Percentiles rank a stretch among this genome's conserved stretches.
Evolutionary conservation across 2,888 invertebrate species (phyloP).

Genomic region (Ophioninae sp.): DNA sequence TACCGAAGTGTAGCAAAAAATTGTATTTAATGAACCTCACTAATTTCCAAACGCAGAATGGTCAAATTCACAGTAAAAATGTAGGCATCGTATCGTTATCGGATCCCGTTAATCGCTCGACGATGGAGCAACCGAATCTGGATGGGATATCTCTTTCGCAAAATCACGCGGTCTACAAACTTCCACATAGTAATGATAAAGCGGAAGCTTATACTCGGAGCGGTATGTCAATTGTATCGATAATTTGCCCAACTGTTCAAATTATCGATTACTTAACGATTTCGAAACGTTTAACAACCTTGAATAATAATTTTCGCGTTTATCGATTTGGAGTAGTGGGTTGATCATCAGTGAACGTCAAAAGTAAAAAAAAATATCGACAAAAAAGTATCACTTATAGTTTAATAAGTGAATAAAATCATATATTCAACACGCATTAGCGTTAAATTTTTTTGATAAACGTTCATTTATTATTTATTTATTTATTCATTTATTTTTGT

Average conservation of each 20-base stretch:
- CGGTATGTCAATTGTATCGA: background rate
- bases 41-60: background rate
- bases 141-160: background rate
- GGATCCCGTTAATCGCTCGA: background rate
- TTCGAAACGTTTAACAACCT: background rate
- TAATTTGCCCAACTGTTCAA: background rate
- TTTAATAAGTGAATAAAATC: too few relatives aligned
- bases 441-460: too few relatives aligned
- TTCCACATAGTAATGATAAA: background rate
- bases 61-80: background rate
- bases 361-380: too few relatives aligned
- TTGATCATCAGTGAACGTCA: too few relatives aligned
- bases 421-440: too few relatives aligned
- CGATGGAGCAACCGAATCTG: background rate
- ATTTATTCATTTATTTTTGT: too few relatives aligned
- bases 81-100: background rate
- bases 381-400: too few relatives aligned
- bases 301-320: too few relatives aligned
- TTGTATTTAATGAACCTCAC: background rate
- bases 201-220: background rate
- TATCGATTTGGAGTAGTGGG: too few relatives aligned
- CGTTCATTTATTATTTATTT: too few relatives aligned
- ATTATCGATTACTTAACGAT: background rate
- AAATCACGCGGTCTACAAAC: background rate
- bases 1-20: background rate